A percentile compares a stretch with the other conserved stretches of the same genome.
Conservation (phyloP, 2,888 invertebrate genomes). For the Drosophila colorata region DNA sequence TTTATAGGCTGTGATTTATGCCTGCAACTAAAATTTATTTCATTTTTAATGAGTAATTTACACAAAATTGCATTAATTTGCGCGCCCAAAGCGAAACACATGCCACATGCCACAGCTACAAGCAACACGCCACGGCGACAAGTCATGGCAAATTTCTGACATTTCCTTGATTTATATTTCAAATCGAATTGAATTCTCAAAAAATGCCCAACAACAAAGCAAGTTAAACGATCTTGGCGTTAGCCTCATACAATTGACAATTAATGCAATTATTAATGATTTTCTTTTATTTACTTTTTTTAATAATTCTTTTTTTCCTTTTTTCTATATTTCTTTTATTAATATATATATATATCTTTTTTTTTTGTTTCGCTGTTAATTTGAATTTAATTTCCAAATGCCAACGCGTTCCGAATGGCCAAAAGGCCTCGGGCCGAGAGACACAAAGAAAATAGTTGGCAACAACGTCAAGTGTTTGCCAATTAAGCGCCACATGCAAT, state of each 20-base stretch:
- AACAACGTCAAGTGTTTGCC: slow-evolving; percentile 51
- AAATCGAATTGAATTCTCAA: slow-evolving; percentile 62
- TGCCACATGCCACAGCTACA: slow-evolving; percentile 52
- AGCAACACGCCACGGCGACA: slow-evolving; percentile 57
- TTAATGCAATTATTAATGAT: slow-evolving; percentile 38
- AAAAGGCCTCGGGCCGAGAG: not conserved
- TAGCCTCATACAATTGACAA: slow-evolving; percentile 29
- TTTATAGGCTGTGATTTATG: slow-evolving; percentile 79
- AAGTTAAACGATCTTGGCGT: slow-evolving; percentile 26
- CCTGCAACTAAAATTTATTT: slow-evolving; percentile 75
- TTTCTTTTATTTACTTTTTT: slow-evolving; percentile 1
- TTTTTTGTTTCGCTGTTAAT: slow-evolving; percentile 16
- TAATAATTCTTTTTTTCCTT: not conserved
- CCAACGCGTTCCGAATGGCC: slow-evolving; percentile 10
- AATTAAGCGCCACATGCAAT: slow-evolving; percentile 60
- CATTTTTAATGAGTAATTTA: slow-evolving; percentile 81
- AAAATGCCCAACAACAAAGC: slow-evolving; percentile 10
- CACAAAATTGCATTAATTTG: slow-evolving; percentile 79
- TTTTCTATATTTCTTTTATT: not conserved
- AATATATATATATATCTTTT: not conserved
- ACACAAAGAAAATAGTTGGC: slow-evolving; percentile 16
- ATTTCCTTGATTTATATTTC: slow-evolving; percentile 76
- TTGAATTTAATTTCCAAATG: slow-evolving; percentile 45
- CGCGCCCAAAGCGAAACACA: slow-evolving; percentile 59
- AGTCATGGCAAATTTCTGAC: slow-evolving; percentile 80